Conservation (phyloP, 23 tunicate species). For the Styela clava region DNA sequence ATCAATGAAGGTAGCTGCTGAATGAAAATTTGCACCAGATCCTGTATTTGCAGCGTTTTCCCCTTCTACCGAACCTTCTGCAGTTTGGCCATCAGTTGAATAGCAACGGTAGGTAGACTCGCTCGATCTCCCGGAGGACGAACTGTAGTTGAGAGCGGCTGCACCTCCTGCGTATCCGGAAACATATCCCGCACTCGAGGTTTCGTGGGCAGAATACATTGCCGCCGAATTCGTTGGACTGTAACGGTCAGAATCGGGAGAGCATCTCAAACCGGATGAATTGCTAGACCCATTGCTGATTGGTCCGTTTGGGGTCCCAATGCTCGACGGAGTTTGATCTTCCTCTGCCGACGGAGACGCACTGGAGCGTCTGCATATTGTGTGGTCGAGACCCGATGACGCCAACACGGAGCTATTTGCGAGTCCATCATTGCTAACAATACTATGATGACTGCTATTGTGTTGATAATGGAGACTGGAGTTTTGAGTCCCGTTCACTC, state of each 20-base stretch:
- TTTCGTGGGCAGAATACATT: constrained; percentile 1
- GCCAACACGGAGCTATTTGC: constrained; percentile 8
- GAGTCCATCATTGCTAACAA: not conserved
- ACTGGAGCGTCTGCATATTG: not conserved
- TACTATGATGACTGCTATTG: constrained; percentile 1
- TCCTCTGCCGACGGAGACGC: constrained; percentile 5
- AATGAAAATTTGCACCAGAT: constrained; percentile 15
- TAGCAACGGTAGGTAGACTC: not conserved
- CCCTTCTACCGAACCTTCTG: not conserved
- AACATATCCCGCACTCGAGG: not conserved
- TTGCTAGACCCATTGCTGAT: not conserved
- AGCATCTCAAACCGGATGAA: constrained; percentile 11
- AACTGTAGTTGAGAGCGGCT: not conserved
- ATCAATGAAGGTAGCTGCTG: constrained; percentile 17
- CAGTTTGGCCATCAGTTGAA: not conserved
- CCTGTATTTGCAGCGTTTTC: not conserved
- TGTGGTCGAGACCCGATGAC: constrained; percentile 13
- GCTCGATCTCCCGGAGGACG: not conserved
- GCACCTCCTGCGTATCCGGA: not conserved
- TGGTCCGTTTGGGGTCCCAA: not conserved
- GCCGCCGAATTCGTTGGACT: constrained; percentile 4
- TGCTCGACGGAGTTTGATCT: not conserved
- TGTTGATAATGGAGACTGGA: constrained; percentile 1
- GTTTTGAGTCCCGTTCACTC: not conserved
- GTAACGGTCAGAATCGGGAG: constrained; percentile 10